phyloP scores from a whole-genome alignment of 2,797 vertebrate genomes.

The Xenentodon cancila region DNA sequence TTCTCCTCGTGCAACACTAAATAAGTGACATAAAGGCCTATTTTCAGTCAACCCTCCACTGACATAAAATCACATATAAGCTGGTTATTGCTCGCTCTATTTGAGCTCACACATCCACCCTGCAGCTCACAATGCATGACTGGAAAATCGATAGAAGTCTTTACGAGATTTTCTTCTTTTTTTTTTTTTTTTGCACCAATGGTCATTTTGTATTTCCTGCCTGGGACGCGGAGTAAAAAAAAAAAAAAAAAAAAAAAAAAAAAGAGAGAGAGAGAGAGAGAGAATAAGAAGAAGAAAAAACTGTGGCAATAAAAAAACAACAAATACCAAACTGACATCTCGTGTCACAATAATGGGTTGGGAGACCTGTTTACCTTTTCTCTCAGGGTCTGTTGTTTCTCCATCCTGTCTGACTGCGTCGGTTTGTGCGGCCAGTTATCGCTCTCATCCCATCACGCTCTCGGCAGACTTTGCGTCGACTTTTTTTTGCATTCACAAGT shows the following conservation, averaged over 20 bases:
- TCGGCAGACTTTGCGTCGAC: slow-evolving; percentile 17
- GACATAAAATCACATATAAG: slow-evolving; percentile 7
- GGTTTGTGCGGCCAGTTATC: slow-evolving; percentile 56
- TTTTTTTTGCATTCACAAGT: slow-evolving; percentile 15
- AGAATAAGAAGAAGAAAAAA: neutral
- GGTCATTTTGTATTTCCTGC: slow-evolving; percentile 65
- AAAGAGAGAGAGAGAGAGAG: slow-evolving; percentile 4
- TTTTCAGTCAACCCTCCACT: neutral
- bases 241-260: neutral
- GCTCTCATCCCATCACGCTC: slow-evolving; percentile 80
- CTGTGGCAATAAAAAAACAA: too few species aligned
- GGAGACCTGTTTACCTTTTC: slow-evolving; percentile 80
- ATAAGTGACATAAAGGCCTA: too few species aligned
- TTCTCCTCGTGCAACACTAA: too few species aligned
- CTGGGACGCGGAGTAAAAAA: slow-evolving; percentile 18
- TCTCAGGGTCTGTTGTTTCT: slow-evolving; percentile 79
- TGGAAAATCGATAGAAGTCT: slow-evolving; percentile 72
- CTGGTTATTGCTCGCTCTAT: slow-evolving; percentile 5
- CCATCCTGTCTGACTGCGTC: slow-evolving; percentile 81
- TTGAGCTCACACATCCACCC: slow-evolving; percentile 31
- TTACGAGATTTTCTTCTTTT: slow-evolving; percentile 45
- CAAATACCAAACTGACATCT: too few species aligned
- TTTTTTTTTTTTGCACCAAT: slow-evolving; percentile 32
- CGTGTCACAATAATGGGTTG: too few species aligned
- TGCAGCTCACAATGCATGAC: slow-evolving; percentile 50